These are phyloP conservation scores for Cepaea hortensis DNA, from an alignment of 2,888 invertebrate genomes.

Conservation along the genomic window DNA sequence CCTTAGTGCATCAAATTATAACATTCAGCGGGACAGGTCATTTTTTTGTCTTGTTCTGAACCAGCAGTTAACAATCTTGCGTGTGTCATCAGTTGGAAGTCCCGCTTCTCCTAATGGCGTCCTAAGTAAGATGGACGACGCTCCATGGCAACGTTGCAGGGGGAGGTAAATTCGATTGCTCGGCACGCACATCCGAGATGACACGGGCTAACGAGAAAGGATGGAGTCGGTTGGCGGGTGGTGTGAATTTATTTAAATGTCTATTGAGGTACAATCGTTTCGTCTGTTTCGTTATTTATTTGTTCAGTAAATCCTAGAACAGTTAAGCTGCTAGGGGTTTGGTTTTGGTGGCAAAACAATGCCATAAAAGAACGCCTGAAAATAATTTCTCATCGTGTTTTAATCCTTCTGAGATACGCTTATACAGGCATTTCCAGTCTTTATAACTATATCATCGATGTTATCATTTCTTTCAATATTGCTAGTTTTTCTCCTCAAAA, in stretches of 20 bases:
- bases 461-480: no score
- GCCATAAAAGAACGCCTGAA: no score
- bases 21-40: background rate
- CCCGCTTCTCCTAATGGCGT: conserved; percentile 27
- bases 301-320: background rate
- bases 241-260: conserved; percentile 9
- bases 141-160: conserved; percentile 31
- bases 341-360: no score
- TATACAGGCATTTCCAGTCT: no score
- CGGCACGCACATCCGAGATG: conserved; percentile 33
- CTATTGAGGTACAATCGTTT: background rate
- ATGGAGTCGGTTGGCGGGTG: conserved; percentile 21
- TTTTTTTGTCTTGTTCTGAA: background rate
- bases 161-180: conserved; percentile 42
- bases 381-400: no score
- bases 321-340: no score
- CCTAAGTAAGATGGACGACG: conserved; percentile 40
- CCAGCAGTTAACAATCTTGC: conserved; percentile 29
- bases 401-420: no score
- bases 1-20: conserved; percentile 8
- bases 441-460: no score
- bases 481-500: no score
- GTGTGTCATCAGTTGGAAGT: conserved; percentile 21
- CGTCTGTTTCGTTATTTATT: background rate
- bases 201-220: conserved; percentile 33